phyloP scores from a whole-genome alignment of 35 echinoderm and acorn worm genomes.

The Stichopus chloronotus region DNA sequence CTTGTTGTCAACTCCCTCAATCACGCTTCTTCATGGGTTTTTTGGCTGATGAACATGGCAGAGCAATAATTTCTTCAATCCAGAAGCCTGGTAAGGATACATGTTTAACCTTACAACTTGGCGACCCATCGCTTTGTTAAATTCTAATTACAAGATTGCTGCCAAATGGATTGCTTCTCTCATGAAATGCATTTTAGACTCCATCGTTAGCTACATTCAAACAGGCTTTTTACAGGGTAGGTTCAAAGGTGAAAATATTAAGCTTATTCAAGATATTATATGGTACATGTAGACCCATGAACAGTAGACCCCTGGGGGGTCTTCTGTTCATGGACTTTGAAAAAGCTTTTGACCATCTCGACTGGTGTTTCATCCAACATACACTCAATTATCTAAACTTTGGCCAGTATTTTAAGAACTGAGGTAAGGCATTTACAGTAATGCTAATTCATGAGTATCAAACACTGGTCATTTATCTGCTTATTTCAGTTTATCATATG shows the following conservation, averaged over 20 bases:
- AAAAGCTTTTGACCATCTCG: neutral
- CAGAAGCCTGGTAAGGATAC: conserved; percentile 1
- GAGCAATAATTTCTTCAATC: conserved; percentile 3
- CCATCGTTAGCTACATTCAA: neutral
- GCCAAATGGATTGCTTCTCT: conserved; percentile 4
- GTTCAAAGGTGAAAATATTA: neutral
- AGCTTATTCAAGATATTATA: neutral
- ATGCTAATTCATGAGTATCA: neutral
- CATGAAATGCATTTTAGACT: neutral
- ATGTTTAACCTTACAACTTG: neutral
- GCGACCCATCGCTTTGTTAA: conserved; percentile 1
- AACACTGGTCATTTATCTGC: neutral
- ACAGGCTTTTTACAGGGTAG: neutral
- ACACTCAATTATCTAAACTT: neutral
- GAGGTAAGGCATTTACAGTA: conserved; percentile 13
- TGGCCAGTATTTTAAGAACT: neutral
- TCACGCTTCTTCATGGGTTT: neutral
- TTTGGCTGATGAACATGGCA: neutral
- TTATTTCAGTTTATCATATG: neutral
- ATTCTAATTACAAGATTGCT: neutral
- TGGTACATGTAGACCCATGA: neutral
- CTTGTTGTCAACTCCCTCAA: conserved; percentile 14
- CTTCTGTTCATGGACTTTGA: neutral
- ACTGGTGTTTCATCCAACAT: conserved; percentile 4
- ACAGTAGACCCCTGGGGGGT: neutral